phyloP scores from a whole-genome alignment of 1,140 invertebrate species.

The Cephus cinctus region DNA sequence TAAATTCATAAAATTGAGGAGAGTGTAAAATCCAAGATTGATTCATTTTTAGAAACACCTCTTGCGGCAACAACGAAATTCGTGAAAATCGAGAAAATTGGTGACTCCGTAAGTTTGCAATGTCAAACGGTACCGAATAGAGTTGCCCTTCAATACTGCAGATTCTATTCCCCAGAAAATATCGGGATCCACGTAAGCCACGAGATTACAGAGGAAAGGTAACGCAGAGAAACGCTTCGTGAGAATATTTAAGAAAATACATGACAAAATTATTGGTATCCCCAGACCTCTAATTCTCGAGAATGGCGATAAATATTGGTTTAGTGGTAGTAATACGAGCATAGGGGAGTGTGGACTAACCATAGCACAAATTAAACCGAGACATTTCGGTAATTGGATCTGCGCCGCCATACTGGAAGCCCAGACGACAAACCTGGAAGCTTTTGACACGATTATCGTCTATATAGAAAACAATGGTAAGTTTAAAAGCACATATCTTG shows the following conservation, averaged over 20 bases:
- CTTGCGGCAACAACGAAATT: neutral
- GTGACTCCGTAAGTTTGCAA: neutral
- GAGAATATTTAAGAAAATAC: neutral
- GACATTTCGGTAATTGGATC: neutral
- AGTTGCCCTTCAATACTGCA: neutral
- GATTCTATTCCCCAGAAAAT: neutral
- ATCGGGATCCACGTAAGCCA: neutral
- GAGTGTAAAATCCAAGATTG: neutral
- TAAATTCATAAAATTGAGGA: too few relatives aligned
- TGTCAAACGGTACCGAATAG: neutral
- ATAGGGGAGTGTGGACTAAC: neutral
- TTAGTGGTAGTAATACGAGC: neutral
- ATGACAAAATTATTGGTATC: neutral
- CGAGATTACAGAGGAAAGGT: neutral
- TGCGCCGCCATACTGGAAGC: neutral
- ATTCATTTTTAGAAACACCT: neutral
- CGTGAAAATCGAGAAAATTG: neutral
- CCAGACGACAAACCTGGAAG: neutral
- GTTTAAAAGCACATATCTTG: too few relatives aligned
- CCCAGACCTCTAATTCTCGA: neutral
- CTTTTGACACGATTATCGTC: neutral
- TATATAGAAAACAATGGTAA: too few relatives aligned
- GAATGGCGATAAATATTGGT: neutral
- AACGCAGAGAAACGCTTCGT: neutral
- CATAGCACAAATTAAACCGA: neutral